phyloP scores from a whole-genome alignment of 2,113 vertebrate genomes.

The Nycticebus coucang region DNA sequence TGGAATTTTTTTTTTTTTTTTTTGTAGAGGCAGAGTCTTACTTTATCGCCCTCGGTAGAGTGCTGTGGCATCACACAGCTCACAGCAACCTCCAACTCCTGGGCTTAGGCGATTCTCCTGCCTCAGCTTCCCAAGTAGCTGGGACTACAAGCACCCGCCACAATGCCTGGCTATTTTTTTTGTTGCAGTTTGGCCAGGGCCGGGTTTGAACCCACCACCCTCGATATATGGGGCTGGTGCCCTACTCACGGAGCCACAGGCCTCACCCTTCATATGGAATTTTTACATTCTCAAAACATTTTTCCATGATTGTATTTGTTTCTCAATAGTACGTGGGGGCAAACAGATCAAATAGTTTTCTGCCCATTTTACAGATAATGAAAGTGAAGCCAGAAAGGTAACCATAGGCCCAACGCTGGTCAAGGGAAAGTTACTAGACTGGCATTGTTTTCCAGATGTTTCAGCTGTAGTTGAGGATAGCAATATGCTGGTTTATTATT shows the following conservation, averaged over 20 bases:
- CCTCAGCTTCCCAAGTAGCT: too few species aligned
- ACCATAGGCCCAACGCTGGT: neutral
- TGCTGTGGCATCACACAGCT: too few species aligned
- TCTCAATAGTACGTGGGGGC: neutral
- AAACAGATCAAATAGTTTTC: neutral
- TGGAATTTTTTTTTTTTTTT: neutral
- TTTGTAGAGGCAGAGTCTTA: too few species aligned
- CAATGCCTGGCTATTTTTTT: too few species aligned
- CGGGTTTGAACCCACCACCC: too few species aligned
- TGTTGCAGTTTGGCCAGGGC: too few species aligned
- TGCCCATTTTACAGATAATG: neutral
- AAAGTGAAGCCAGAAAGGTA: neutral
- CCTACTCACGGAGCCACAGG: too few species aligned
- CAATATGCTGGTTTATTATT: neutral
- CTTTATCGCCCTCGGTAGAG: too few species aligned
- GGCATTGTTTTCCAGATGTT: neutral
- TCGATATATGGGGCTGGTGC: too few species aligned
- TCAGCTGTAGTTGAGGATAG: neutral
- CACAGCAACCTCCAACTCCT: too few species aligned
- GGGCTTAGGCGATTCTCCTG: too few species aligned
- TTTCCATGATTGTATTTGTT: neutral
- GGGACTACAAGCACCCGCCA: too few species aligned
- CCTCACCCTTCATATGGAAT: neutral
- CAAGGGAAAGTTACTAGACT: neutral
- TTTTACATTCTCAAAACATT: neutral